phyloP scores from a whole-genome alignment of 2,113 vertebrate species.

The Peromyscus maniculatus region DNA sequence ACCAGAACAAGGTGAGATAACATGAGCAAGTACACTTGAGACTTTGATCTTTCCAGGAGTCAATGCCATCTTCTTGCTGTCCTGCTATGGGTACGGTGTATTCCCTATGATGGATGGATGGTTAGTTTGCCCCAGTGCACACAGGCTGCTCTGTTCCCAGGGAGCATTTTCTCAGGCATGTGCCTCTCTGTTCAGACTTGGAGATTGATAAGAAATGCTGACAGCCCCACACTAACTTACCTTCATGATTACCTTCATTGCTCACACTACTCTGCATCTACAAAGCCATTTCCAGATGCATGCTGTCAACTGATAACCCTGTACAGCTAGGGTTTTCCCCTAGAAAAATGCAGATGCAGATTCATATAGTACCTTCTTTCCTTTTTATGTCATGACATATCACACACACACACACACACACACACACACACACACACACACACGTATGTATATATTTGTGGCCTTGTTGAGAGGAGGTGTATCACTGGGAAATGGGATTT shows the following conservation, averaged over 20 bases:
- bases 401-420: neutral
- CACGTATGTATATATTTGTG: neutral
- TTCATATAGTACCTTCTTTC: neutral
- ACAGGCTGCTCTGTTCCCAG: neutral
- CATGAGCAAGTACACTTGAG: neutral
- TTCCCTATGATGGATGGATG: neutral
- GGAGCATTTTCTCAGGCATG: neutral
- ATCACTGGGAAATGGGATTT: neutral
- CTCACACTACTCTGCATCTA: neutral
- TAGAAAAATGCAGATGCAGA: neutral
- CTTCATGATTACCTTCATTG: no score
- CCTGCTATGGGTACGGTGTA: neutral
- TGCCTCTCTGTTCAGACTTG: neutral
- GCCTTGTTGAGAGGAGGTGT: neutral
- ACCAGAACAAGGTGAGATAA: conserved; percentile 1
- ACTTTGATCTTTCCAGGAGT: neutral
- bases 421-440: neutral
- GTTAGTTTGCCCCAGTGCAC: neutral
- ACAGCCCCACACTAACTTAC: neutral
- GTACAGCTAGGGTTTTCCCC: neutral
- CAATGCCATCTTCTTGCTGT: neutral
- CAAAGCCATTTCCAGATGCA: neutral
- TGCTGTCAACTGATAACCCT: neutral
- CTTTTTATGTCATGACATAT: neutral
- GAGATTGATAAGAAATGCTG: neutral